Base-by-base conservation (phyloP, 1,140 invertebrate genomes). In the Nymphalis io region DNA sequence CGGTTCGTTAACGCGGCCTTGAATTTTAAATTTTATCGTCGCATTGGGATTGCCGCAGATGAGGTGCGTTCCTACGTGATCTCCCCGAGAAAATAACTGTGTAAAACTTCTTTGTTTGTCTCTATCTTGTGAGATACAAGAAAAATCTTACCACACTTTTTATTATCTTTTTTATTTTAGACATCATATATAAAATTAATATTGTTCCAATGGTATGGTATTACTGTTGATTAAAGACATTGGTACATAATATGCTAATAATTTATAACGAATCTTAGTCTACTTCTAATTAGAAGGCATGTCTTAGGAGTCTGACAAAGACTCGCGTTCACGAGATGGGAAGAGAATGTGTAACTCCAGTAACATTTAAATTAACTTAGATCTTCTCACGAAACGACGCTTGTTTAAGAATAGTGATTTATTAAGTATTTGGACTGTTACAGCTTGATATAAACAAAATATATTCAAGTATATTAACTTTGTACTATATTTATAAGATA, bases 21-120 rank as follows among this genome's bases (percentile, higher is more conserved):
- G 89, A 91, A 91, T 91, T 91, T 91, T 91, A 91, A 91, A 91
- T 90, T 91, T 91, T 90, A 91, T 90, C 81, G 85, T 60, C 86
- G 88, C 82, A 74, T 53, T 65, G 88, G 88, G 88, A 90, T 68
- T 75, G 60, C 78, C 79, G 79, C 79, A 90, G 87, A 90, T 87
- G 87, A 90, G 87, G 87, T 89, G 89, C 85, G 84, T 84, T 87
- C 82, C 86, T 87, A 85, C 83, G 88, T 84, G 85, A 83, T 84
- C 84, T 89, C 83, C 83, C 81, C 75, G 62, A 84, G 81, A 86
- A 86, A 85, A 89, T 86, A 87, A 89, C 84, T 71, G 64, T 80
- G 74, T 74, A 78, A 80, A 84, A 80, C 76, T 62, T 70, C 68
- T 70, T 70, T 70, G 68, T 70, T 70, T 70, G 60, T 58, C 60